These are phyloP conservation scores for Passer montanus DNA, from an alignment of 2,113 vertebrate species.

Conservation along the genomic window DNA sequence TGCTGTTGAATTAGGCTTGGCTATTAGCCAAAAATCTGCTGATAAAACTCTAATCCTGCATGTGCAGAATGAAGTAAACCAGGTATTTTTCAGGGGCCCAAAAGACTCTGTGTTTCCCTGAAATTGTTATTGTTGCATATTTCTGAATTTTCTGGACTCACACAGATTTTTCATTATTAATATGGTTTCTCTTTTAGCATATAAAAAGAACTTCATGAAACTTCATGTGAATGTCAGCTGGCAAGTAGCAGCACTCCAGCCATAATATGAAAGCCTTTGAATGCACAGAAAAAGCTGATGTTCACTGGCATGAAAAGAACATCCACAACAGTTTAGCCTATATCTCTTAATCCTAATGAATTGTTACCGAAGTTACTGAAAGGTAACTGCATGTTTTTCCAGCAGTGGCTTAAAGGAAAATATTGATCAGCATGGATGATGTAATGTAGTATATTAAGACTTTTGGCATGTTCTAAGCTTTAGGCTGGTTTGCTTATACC, in stretches of 20 bases:
- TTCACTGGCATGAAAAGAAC: not conserved
- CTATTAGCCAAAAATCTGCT: not conserved
- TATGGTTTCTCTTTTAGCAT: not conserved
- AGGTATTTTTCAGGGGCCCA: not conserved
- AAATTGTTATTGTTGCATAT: not conserved
- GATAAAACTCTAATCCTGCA: not conserved
- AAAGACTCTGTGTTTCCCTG: not conserved
- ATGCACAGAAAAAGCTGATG: not conserved
- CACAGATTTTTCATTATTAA: not conserved
- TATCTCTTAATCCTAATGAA: not conserved
- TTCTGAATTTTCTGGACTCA: not conserved
- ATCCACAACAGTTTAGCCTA: not conserved
- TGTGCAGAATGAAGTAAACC: not conserved
- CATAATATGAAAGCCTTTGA: not conserved
- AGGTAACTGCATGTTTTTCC: slow-evolving; percentile 9
- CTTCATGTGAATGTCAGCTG: not conserved
- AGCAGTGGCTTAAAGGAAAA: not conserved
- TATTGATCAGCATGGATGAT: slow-evolving; percentile 27
- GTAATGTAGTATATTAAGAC: not conserved
- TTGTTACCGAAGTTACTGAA: not conserved
- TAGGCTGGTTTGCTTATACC: not conserved
- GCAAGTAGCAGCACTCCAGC: not conserved
- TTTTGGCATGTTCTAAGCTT: not conserved
- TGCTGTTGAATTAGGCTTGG: not conserved
- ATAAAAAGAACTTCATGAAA: not conserved